A percentile compares a stretch with the other conserved stretches of the same genome.
These are phyloP conservation scores for Trialeurodes vaporariorum DNA, from an alignment of 1,140 invertebrate genomes.

Conservation along the genomic window DNA sequence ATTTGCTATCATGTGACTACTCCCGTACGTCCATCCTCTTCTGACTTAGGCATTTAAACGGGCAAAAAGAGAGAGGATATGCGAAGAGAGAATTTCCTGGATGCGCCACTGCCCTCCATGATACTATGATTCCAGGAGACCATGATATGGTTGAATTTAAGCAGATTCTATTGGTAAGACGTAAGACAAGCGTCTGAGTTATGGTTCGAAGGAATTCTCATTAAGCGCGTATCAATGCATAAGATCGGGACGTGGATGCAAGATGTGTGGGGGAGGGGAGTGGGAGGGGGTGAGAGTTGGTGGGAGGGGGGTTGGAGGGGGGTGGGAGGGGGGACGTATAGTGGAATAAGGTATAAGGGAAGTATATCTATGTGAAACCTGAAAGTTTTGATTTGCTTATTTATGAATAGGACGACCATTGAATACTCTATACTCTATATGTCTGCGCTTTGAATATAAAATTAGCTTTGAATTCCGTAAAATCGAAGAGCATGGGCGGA, in stretches of 20 bases:
- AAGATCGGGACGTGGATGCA: neutral
- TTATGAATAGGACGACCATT: neutral
- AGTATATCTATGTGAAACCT: neutral
- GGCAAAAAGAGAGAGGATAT: too few relatives aligned
- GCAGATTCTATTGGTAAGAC: neutral
- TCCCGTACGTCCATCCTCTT: too few relatives aligned
- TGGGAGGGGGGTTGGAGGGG: neutral
- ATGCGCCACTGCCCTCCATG: too few relatives aligned
- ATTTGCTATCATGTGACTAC: too few relatives aligned
- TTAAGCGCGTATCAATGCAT: neutral
- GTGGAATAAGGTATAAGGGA: neutral
- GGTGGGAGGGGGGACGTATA: neutral
- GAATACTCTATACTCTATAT: too few relatives aligned
- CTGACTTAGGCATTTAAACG: too few relatives aligned
- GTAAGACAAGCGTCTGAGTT: neutral
- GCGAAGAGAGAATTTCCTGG: too few relatives aligned
- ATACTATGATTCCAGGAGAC: too few relatives aligned
- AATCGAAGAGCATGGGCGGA: too few relatives aligned
- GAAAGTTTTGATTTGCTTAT: slow-evolving; percentile 1
- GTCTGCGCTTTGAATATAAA: too few relatives aligned
- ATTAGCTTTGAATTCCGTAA: too few relatives aligned
- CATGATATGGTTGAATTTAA: neutral
- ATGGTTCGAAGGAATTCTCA: neutral
- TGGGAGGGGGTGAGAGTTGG: neutral
- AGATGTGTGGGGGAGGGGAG: neutral